Evolutionary conservation across 2,113 vertebrate species (phyloP).

Genomic region (Mesitornis unicolor): DNA sequence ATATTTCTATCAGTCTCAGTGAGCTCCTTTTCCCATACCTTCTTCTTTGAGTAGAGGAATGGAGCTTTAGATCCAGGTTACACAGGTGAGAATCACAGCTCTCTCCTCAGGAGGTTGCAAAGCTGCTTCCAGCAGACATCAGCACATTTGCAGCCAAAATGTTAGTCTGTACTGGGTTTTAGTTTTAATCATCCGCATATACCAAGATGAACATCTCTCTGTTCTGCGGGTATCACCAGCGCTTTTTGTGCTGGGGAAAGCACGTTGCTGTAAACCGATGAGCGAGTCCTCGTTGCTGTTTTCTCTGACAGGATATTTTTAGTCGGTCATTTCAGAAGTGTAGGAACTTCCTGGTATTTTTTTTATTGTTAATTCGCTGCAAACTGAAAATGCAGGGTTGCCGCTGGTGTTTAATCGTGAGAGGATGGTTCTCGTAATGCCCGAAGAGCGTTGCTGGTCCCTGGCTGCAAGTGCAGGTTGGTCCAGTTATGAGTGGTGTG

Average conservation of each 20-base stretch:
- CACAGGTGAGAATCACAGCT: neutral
- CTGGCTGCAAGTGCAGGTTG: neutral
- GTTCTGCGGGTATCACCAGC: neutral
- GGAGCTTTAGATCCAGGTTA: neutral
- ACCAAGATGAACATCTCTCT: neutral
- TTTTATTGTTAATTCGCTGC: neutral
- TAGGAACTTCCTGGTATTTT: neutral
- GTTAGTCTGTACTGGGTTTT: neutral
- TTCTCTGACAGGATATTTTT: slow-evolving; percentile 14
- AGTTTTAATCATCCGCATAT: neutral
- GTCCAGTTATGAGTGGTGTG: neutral
- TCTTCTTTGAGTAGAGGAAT: neutral
- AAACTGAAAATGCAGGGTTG: neutral
- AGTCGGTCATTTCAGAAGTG: neutral
- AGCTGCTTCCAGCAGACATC: neutral
- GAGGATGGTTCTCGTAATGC: neutral
- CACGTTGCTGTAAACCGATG: neutral
- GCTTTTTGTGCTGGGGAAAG: neutral
- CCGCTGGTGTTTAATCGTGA: neutral
- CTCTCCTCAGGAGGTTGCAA: neutral
- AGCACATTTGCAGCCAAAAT: neutral
- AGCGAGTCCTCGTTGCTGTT: neutral
- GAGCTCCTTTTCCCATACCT: neutral
- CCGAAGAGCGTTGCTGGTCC: neutral
- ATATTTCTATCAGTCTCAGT: accelerated